These are phyloP conservation scores for Lepidochrysops patricia DNA, from an alignment of 2,888 invertebrate species.

Conservation along the genomic window DNA sequence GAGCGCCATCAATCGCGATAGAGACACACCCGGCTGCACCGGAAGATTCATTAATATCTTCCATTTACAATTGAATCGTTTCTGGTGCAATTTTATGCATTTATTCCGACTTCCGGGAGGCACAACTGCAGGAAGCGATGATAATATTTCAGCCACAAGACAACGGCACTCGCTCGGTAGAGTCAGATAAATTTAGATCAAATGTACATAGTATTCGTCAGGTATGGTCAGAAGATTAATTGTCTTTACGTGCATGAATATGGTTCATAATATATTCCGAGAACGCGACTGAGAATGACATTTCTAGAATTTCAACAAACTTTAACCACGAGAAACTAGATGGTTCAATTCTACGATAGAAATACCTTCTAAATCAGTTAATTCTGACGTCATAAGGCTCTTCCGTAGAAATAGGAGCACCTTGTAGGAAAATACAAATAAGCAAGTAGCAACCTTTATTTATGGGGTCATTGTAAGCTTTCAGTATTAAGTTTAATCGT, in stretches of 20 bases:
- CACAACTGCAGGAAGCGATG: neutral
- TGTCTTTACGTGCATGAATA: neutral
- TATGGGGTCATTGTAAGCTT: constrained; percentile 11
- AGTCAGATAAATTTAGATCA: neutral
- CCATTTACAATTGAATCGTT: neutral
- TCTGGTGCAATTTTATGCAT: neutral
- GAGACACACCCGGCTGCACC: neutral
- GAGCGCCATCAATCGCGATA: neutral
- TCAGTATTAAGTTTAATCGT: constrained; percentile 12
- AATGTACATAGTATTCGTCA: neutral
- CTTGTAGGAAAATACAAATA: neutral
- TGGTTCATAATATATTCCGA: neutral
- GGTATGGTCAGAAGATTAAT: neutral
- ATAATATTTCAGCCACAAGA: neutral
- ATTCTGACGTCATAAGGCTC: neutral
- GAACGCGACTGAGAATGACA: neutral
- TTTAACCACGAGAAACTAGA: neutral
- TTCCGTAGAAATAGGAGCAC: neutral
- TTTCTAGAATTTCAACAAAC: neutral
- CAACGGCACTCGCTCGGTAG: neutral
- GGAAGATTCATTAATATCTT: neutral
- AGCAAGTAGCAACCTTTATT: neutral
- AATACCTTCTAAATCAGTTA: neutral
- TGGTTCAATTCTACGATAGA: neutral
- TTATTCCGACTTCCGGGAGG: neutral